Percentiles rank a stretch among this genome's conserved stretches.
These are phyloP conservation scores for Pseudochirops corinnae DNA, from an alignment of 2,797 vertebrate species.

Conservation along the genomic window DNA sequence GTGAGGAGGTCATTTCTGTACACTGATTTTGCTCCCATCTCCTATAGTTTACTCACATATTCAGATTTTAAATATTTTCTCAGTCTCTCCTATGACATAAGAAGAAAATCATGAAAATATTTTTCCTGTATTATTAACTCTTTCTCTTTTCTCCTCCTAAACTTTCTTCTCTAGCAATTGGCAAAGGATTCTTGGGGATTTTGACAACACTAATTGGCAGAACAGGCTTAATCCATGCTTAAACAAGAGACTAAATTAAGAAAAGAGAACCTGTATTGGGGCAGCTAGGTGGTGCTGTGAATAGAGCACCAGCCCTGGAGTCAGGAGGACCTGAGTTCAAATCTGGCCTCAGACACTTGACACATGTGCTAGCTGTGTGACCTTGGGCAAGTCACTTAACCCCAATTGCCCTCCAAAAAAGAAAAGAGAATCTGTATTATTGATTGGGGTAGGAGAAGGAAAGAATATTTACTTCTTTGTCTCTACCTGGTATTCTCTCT, in stretches of 20 bases:
- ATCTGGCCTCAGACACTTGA: no score
- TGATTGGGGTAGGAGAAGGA: neutral
- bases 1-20: neutral
- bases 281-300: no score
- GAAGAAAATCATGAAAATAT: neutral
- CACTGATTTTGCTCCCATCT: neutral
- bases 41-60: neutral
- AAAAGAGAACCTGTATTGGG: neutral
- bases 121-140: neutral
- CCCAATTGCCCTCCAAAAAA: neutral
- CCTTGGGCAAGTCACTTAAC: no score
- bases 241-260: neutral
- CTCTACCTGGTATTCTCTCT: neutral
- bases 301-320: no score
- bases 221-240: neutral
- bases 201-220: neutral
- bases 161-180: neutral
- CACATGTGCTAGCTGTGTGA: no score
- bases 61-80: neutral
- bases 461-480: neutral
- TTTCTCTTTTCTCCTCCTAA: neutral
- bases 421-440: neutral
- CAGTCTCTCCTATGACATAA: neutral
- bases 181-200: neutral
- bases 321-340: no score